Evolutionary conservation across 2,113 vertebrate genomes (phyloP), one percentile per base, ranked within the genome.

Genomic region (Sander lucioperca): DNA sequence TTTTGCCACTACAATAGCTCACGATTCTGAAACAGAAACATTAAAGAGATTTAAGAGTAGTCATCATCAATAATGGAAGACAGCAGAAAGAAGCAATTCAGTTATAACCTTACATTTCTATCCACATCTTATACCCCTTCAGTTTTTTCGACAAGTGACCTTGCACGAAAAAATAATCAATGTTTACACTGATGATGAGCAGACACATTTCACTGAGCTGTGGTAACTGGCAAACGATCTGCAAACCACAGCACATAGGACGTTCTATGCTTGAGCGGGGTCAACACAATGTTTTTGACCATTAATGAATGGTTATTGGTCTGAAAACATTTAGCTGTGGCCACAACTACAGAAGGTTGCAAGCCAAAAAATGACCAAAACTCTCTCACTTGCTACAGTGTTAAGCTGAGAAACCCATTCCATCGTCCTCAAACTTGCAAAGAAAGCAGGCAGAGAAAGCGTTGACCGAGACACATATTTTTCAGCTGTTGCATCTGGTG

Each of bases 141-240:
- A 39, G 79, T 50, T 76, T 76, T 78, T 79, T 77, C 50, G 27
- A 81, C 68, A 30, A 83, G 56, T 71, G 67, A 59, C 64, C 67
- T 64, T 62, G 59, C 69, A 68, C 19, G 15, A 69, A 73, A 78
- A 85, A 64, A 78, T 21, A 84, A 88, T 87, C 79, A 88, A 82
- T 81, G 63, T 77, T 57, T 54, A n/a, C 66, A 53, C 70, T 64
- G 85, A 90, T 64, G 85, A 90, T 86, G 84, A 86, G 66, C 63
- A 71, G 76, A 48, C 50, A 79, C 57, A 53, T 62, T 48, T 48
- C 21, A 45, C 21, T 68, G 79, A 80, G 76, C 53, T 64, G 81
- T 58, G 73, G 82, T 66, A 67, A 74, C 36, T 69, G 78, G 64
- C n/a, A 51, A 73, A 79, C 6, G 33, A 80, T 71, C 66, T 80